Evolutionary conservation across 2,797 vertebrate species (phyloP).

Genomic region (Siniperca obscura): DNA sequence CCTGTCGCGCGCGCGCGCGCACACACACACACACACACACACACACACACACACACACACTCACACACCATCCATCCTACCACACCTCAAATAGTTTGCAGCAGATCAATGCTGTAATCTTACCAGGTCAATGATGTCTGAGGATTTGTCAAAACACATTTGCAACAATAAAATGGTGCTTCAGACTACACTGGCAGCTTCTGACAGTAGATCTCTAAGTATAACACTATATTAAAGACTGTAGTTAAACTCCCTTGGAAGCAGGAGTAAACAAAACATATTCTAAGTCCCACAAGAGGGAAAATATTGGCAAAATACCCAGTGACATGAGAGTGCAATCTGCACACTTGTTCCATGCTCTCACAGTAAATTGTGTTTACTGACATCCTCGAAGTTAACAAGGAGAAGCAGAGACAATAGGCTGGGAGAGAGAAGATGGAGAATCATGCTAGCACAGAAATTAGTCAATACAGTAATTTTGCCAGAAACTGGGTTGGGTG

Average conservation of each 20-base stretch:
- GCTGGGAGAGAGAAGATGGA: neutral
- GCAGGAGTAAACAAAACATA: constrained; percentile 39
- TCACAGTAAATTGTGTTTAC: constrained; percentile 19
- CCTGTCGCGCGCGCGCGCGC: constrained; percentile 22
- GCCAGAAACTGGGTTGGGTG: neutral
- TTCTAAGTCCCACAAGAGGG: constrained; percentile 16
- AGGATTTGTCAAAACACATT: constrained; percentile 21
- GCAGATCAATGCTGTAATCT: constrained; percentile 3
- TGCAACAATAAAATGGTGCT: neutral
- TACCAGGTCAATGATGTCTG: neutral
- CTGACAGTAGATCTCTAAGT: constrained; percentile 8
- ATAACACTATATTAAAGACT: constrained; percentile 35
- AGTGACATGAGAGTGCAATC: neutral
- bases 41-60: constrained; percentile 34
- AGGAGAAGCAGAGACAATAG: constrained; percentile 6
- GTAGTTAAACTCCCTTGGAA: constrained; percentile 34
- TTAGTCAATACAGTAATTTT: neutral
- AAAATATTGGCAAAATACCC: constrained; percentile 15
- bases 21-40: constrained; percentile 36
- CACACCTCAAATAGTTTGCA: constrained; percentile 37
- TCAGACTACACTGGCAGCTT: neutral
- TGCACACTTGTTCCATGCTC: neutral
- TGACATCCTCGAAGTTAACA: constrained; percentile 13
- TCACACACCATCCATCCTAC: constrained; percentile 26
- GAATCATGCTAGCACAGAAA: neutral